Evolutionary conservation across 2,113 vertebrate species (phyloP), one percentile per base, ranked within the genome.

Genomic region (Donacobius atricapilla): DNA sequence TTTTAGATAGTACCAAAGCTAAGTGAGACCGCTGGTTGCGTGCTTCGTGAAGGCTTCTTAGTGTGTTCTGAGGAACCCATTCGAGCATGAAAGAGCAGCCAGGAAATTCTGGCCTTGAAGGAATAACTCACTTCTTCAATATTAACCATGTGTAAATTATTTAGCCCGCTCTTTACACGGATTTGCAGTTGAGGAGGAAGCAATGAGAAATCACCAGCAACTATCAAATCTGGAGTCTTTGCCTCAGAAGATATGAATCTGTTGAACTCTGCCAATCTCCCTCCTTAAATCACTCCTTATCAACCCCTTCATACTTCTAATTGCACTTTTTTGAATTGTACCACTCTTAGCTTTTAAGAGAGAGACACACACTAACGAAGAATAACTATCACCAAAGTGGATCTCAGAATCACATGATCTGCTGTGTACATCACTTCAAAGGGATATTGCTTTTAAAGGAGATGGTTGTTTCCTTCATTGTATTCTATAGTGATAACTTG

Each of bases 121-220:
- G 97, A 97, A 91, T 94, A 97, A 84, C 94, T 96, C 28, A 11
- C 77, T 87, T 81, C 94, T 98, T 89, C 79, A 97, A 91, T 96
- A 97, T 97, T 98, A 97, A 98, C 95, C 91, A 93, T 4, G n/a
- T 81, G 54, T 98, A 90, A 98, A 97, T 97, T 98, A 98, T 98
- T 98, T 97, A 98, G 53, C 24, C 57, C 44, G 40, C 86, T 86
- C 85, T 95, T 88, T 92, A 91, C 86, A 58, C 82, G 84, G 87
- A 93, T 82, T 92, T 87, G 94, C 61, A 45, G 78, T 10, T 77
- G 69, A 94, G 56, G 56, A 94, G 61, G 69, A 94, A 78, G 90
- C 57, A 83, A 87, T 40, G 73, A 89, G 80, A 91, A 93, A 75
- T 40, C 50, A 70, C 20, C 11, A 87, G 47, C 58, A 87, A 68